These are phyloP conservation scores for Oreochromis grahami DNA, from an alignment of 2,797 vertebrate genomes.

Conservation along the genomic window DNA sequence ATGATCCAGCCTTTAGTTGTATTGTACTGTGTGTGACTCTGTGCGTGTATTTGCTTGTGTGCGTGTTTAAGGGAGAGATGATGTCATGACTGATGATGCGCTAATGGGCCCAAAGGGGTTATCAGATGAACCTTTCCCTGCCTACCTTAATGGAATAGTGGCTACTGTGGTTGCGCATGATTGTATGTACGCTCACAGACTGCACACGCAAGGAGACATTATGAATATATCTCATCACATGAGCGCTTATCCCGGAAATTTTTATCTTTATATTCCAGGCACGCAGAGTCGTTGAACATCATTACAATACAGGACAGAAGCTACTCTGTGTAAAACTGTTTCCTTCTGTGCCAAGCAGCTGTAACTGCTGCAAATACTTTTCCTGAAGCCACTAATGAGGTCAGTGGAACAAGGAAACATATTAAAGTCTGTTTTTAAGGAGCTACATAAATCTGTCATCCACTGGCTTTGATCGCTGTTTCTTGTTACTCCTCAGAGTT, in stretches of 20 bases:
- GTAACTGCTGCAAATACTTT: background rate
- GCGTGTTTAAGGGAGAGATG: conserved; percentile 35
- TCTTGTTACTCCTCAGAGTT: background rate
- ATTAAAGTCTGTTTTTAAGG: background rate
- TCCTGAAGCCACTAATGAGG: background rate
- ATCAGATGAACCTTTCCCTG: conserved; percentile 43
- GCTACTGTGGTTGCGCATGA: conserved; percentile 2
- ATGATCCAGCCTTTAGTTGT: background rate
- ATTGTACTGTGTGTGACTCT: background rate
- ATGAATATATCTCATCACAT: background rate
- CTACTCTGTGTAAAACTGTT: background rate
- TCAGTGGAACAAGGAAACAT: background rate
- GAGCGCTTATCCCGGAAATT: background rate
- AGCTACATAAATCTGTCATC: background rate
- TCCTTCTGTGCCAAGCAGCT: background rate
- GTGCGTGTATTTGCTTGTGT: background rate
- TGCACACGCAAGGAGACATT: background rate
- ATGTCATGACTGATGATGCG: conserved; percentile 57
- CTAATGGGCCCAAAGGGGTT: conserved; percentile 61
- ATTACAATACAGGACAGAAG: background rate
- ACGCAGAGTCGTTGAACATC: background rate
- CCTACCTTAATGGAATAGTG: conserved; percentile 53
- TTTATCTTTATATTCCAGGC: background rate
- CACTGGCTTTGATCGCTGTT: background rate
- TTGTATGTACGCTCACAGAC: background rate